Base-by-base conservation (phyloP, 2,888 invertebrate genomes). In the Epistrophella euchroma region DNA sequence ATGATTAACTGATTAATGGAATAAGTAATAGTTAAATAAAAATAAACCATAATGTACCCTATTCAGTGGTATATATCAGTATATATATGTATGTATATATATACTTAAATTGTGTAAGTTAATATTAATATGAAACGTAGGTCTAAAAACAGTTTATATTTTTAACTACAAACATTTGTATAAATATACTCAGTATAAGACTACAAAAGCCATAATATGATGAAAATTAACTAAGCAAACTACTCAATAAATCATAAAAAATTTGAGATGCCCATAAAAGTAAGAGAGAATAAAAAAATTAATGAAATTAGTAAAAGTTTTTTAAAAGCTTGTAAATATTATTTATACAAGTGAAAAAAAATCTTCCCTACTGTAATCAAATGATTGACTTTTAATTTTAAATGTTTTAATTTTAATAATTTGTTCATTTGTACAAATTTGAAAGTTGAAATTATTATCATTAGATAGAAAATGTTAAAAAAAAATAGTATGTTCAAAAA, bases 111-210 rank as follows among this genome's bases (percentile, higher is more conserved):
- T 68, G 60, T 58, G 50, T 76, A 87, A 77, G 73, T 71, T 71
- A 73, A 76, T 62, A 83, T 79, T 68, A 80, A 73, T 80, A 55
- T 76, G 47, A 87, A 76, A 87, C 19, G 52, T 80, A 84, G 76
- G 52, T 80, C 80, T 84, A 78, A 71, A 87, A 83, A 83, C 70
- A 79, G 83, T 87, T 84, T 84, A 84, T 87, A 84, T 84, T 84
- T 87, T 80, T 84, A 87, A 83, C 73, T 83, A 84, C 79, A 87
- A 76, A 72, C 43, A 87, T 83, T 79, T 87, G 83, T 79, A 83
- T 56, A 79, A 76, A 87, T 83, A 70, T 73, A 87, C 75, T 87
- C 83, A 79, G 71, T 72, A 83, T 83, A 83, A 87, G 83, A 87
- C 83, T 83, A 87, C 83, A 83, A 68, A 83, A 66, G 73, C 78